Conservation (phyloP, 2,888 invertebrate genomes). For the Apoda limacodes region DNA sequence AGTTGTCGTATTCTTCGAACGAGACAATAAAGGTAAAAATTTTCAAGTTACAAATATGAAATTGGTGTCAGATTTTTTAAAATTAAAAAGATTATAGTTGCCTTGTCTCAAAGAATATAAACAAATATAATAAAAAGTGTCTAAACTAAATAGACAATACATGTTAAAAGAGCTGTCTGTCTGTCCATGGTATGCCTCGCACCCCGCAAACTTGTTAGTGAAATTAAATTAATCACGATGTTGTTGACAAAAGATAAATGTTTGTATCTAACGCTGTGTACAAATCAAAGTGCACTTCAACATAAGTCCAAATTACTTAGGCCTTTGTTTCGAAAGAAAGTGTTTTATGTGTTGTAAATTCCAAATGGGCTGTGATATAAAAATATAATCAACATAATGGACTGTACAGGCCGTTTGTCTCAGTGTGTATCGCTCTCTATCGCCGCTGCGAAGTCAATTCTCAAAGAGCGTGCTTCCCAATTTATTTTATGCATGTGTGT, state of each 20-base stretch:
- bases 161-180: constrained; percentile 21
- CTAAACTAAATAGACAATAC: constrained; percentile 15
- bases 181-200: constrained; percentile 37
- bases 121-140: constrained; percentile 13
- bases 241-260: constrained; percentile 56
- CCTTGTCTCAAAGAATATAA: too few species aligned
- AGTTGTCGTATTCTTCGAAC: too few species aligned
- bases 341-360: constrained; percentile 73
- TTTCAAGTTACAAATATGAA: too few species aligned
- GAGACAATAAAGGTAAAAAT: too few species aligned
- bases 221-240: constrained; percentile 31
- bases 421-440: constrained; percentile 43
- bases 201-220: constrained; percentile 43
- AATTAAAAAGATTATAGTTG: too few species aligned
- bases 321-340: constrained; percentile 60
- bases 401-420: constrained; percentile 78
- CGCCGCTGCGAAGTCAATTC: constrained; percentile 52
- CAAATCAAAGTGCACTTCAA: constrained; percentile 69
- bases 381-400: constrained; percentile 70
- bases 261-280: constrained; percentile 66
- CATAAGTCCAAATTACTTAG: constrained; percentile 49
- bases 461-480: constrained; percentile 48
- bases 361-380: constrained; percentile 86
- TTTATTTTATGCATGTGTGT: constrained; percentile 48
- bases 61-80: too few species aligned